Conservation (phyloP, 2,888 invertebrate genomes). For the Biston stratarius region DNA sequence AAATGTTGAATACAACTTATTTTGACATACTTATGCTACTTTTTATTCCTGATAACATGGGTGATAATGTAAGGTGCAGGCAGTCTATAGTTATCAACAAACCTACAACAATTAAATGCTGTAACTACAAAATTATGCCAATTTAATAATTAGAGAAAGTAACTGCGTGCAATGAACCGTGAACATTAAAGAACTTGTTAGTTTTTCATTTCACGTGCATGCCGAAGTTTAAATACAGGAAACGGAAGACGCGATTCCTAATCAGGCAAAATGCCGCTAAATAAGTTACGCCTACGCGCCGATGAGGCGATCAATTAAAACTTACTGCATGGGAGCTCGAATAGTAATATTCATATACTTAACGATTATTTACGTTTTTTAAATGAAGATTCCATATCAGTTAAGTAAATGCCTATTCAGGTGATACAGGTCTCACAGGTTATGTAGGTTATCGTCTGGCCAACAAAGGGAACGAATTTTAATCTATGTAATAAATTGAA, state of each 20-base stretch:
- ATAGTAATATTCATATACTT: neutral
- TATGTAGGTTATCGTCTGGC: conserved; percentile 45
- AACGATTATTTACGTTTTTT: conserved; percentile 20
- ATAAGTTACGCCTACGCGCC: conserved; percentile 4
- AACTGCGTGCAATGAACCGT: conserved; percentile 9
- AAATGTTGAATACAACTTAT: no score
- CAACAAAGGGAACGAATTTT: conserved; percentile 34
- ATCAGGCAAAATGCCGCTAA: conserved; percentile 39
- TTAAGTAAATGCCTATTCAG: conserved; percentile 11
- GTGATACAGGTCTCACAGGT: conserved; percentile 38
- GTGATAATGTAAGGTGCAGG: no score
- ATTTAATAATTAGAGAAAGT: neutral
- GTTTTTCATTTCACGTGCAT: conserved; percentile 31
- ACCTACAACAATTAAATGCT: no score
- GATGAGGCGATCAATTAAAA: conserved; percentile 6
- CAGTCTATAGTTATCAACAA: no score
- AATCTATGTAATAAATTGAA: conserved; percentile 32
- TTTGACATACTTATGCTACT: no score
- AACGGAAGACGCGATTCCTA: conserved; percentile 42
- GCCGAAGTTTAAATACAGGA: conserved; percentile 34
- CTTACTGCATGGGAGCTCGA: neutral
- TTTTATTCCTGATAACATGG: no score
- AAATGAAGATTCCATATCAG: conserved; percentile 24
- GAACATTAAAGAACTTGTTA: conserved; percentile 9
- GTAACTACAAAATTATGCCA: no score